Conservation (phyloP, 2,797 vertebrate genomes). For the Balearica regulorum region DNA sequence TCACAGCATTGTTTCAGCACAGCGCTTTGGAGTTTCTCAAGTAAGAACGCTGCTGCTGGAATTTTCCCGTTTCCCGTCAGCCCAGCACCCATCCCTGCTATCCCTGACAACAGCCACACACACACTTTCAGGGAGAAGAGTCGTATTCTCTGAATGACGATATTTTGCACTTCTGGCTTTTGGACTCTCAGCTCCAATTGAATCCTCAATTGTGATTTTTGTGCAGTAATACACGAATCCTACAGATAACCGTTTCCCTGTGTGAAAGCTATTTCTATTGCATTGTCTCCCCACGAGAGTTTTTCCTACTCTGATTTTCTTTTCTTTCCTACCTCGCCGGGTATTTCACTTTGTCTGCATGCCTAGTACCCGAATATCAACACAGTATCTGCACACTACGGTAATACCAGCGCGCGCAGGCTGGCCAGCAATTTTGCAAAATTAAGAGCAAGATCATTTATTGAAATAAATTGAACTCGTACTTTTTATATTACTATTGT, state of each 20-base stretch:
- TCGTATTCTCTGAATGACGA: rapidly evolving
- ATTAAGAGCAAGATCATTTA: not conserved
- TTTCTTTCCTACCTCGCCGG: not conserved
- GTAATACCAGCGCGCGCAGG: not conserved
- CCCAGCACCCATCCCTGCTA: not conserved
- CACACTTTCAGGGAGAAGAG: not conserved
- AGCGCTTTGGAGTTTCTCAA: not conserved
- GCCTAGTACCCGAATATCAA: not conserved
- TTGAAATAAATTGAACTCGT: not conserved
- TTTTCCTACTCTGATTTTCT: not conserved
- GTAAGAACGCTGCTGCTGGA: not conserved
- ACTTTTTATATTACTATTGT: not conserved
- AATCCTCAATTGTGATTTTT: not conserved
- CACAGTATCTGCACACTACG: not conserved
- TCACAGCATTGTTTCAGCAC: not conserved
- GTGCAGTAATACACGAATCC: not conserved
- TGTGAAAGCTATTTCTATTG: not conserved
- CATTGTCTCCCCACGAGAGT: not conserved
- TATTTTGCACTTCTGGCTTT: not conserved
- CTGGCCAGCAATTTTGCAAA: not conserved
- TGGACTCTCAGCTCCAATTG: not conserved
- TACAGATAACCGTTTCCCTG: not conserved
- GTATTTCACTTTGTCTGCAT: not conserved
- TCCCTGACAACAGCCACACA: not conserved
- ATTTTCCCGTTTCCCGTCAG: not conserved